Evolutionary conservation across 2,888 invertebrate species (phyloP).

Genomic region (Orchesellides sinensis): DNA sequence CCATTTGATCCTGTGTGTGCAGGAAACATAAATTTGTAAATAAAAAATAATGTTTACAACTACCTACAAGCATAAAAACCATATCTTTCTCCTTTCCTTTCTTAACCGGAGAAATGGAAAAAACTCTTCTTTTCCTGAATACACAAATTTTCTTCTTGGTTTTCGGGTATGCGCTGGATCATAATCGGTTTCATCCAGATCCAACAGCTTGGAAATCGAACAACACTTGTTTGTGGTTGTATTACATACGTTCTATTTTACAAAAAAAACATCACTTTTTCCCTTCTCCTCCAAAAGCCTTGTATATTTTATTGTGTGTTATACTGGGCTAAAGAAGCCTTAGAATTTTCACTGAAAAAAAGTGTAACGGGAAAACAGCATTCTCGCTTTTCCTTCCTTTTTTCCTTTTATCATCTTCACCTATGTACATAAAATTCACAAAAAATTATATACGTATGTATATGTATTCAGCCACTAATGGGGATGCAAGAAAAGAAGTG

Average conservation of each 20-base stretch:
- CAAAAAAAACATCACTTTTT: neutral
- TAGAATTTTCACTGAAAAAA: neutral
- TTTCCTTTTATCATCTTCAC: constrained; percentile 18
- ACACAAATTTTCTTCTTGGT: neutral
- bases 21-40: constrained; percentile 1
- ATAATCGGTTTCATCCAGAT: neutral
- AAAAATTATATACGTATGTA: too few species aligned
- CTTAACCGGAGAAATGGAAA: neutral
- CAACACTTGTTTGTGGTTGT: constrained; percentile 6
- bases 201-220: constrained; percentile 3
- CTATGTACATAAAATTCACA: too few species aligned
- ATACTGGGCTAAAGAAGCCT: neutral
- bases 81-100: neutral
- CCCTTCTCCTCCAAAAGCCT: neutral
- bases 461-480: too few species aligned
- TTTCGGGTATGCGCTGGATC: too few species aligned
- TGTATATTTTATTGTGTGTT: neutral
- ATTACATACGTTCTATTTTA: neutral
- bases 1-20: neutral
- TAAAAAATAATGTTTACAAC: constrained; percentile 4
- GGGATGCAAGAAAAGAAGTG: constrained; percentile 18
- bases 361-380: constrained; percentile 34
- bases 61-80: neutral
- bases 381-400: constrained; percentile 22
- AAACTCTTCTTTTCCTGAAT: constrained; percentile 9